Conservation (phyloP, 2,113 vertebrate genomes). For the Otocyon megalotis region DNA sequence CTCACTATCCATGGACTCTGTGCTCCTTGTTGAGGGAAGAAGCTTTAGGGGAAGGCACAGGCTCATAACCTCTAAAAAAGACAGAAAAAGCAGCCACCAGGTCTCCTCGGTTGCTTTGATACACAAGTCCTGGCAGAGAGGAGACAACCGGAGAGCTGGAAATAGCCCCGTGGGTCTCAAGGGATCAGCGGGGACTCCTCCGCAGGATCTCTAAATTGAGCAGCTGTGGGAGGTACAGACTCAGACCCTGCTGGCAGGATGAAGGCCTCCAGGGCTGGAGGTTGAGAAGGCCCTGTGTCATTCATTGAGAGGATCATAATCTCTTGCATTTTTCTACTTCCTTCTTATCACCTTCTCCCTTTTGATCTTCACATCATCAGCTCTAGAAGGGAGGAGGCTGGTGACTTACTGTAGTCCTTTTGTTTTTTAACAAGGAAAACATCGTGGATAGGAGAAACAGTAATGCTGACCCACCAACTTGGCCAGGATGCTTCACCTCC, state of each 20-base stretch:
- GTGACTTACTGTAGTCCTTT: neutral
- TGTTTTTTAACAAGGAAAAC: neutral
- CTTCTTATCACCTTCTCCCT: neutral
- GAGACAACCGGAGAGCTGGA: constrained; percentile 70
- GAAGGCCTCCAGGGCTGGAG: neutral
- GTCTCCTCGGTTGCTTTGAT: constrained; percentile 6
- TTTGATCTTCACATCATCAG: neutral
- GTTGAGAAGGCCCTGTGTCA: constrained; percentile 37
- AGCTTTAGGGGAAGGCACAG: neutral
- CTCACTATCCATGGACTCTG: neutral
- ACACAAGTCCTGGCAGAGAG: neutral
- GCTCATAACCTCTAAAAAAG: neutral
- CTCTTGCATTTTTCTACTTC: neutral
- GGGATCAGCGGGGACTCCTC: constrained; percentile 76
- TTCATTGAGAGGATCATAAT: neutral
- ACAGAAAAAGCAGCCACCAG: neutral
- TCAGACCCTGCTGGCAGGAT: constrained; percentile 37
- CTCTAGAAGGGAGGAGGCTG: neutral
- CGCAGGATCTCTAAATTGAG: constrained; percentile 83
- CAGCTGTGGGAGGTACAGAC: constrained; percentile 75
- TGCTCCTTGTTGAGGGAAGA: neutral
- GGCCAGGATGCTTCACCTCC: neutral
- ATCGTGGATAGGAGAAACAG: neutral
- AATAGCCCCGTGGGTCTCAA: constrained; percentile 74
- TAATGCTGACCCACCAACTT: neutral